phyloP scores from a whole-genome alignment of 2,797 vertebrate species.

The Lagorchestes hirsutus region DNA sequence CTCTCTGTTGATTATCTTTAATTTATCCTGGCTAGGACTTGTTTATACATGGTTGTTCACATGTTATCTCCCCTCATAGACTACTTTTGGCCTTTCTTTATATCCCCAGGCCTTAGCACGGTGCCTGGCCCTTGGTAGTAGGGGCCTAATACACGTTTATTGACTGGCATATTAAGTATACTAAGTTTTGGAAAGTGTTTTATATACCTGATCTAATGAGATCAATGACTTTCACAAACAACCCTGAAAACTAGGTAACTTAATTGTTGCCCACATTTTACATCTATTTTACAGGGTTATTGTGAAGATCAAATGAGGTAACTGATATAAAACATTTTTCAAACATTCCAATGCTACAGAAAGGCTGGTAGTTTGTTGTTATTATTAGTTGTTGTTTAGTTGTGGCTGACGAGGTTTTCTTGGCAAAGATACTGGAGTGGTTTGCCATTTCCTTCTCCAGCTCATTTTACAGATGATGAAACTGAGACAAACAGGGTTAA shows the following conservation, averaged over 20 bases:
- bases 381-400: not conserved
- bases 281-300: not conserved
- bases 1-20: not conserved
- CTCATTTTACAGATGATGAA: not conserved
- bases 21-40: not conserved
- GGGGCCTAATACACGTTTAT: not conserved
- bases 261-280: not conserved
- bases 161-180: not conserved
- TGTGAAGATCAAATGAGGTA: not conserved
- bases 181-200: not conserved
- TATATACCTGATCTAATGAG: not conserved
- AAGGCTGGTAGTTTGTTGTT: not conserved
- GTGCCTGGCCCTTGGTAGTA: too few species aligned
- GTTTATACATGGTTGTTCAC: not conserved
- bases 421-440: not conserved
- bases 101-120: not conserved
- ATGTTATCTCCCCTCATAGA: not conserved
- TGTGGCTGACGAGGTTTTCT: not conserved
- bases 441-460: not conserved
- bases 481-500: not conserved
- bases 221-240: not conserved
- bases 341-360: not conserved
- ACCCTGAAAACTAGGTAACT: not conserved
- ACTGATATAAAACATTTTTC: not conserved
- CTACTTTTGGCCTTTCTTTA: not conserved